phyloP scores from a whole-genome alignment of 2,888 invertebrate genomes.

The Aricia artaxerxes region DNA sequence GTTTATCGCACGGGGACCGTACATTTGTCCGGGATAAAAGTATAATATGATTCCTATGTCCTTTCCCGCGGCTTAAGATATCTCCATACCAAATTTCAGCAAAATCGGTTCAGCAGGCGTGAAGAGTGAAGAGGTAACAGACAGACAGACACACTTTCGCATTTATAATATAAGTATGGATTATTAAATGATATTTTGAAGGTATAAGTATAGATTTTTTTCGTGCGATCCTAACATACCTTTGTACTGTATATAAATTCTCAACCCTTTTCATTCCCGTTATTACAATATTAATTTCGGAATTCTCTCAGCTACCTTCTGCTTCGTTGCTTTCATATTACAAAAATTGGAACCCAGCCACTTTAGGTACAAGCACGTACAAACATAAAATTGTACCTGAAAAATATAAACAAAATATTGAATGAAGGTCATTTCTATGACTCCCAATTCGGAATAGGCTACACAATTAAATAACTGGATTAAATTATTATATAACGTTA shows the following conservation, averaged over 20 bases:
- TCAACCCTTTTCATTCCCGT: not conserved
- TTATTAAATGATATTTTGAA: no score
- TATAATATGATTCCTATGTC: no score
- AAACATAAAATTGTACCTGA: not conserved
- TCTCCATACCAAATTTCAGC: no score
- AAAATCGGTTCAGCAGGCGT: no score
- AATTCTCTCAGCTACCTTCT: not conserved
- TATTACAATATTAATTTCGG: slow-evolving; percentile 6
- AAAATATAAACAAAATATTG: not conserved
- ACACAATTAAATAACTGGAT: not conserved
- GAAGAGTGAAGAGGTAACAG: no score
- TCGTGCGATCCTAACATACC: not conserved
- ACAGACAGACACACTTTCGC: no score
- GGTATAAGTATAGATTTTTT: not conserved
- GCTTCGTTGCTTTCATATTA: not conserved
- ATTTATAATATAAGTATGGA: no score
- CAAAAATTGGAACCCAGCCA: not conserved
- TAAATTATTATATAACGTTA: no score
- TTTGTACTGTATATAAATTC: not conserved
- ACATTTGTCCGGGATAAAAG: no score
- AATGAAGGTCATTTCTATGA: not conserved
- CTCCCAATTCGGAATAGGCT: not conserved
- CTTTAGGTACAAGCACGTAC: not conserved
- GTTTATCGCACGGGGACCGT: no score
- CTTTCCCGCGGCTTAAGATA: no score